Evolutionary conservation across 2,113 vertebrate species (phyloP), one percentile per base, ranked within the genome.

Genomic region (Tapirus terrestris): DNA sequence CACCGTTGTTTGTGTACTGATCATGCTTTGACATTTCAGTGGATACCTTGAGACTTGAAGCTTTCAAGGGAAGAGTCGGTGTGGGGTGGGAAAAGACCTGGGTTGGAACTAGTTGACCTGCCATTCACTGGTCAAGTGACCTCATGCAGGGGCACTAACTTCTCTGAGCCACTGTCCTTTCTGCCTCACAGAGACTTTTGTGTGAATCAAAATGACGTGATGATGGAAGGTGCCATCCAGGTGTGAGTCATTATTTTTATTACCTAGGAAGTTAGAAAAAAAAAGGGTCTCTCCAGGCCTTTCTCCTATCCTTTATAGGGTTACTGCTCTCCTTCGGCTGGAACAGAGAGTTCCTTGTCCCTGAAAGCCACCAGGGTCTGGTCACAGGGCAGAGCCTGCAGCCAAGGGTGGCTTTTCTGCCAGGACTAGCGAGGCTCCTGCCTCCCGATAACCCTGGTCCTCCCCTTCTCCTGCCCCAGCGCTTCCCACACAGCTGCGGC

Each of bases 401-500:
- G 96, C 97, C 97, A 95, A 98, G 87, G 75, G 90, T 96, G 67
- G 95, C 84, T 97, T 97, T 97, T 92, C 95, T 96, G 96, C 95
- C 96, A 94, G 93, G 82, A 76, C 91, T 27, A 5, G 87, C 0
- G 13, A 96, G 86, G 68, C 87, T 96, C 67, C 94, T 65, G 95
- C 77, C 73, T 97, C 65, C 97, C 58, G 93, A 92, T 96, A 93
- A 88, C 87, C 65, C 77, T 25, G 72, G 97, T 89, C 94, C 95
- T 97, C 92, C 96, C 97, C 95, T 94, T 87, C 97, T 79, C 90
- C 87, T 72, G 97, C 97, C 95, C 96, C 81, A 67, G 79, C 1
- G 94, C 98, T 97, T 98, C 97, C 96, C 96, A 97, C 98, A 81
- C 97, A 96, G 97, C 97, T 96, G 94, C 14, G 33, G 94, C 90